Conservation (phyloP, 92 coral and sea anemone genomes). For the Epizoanthus scotinus region DNA sequence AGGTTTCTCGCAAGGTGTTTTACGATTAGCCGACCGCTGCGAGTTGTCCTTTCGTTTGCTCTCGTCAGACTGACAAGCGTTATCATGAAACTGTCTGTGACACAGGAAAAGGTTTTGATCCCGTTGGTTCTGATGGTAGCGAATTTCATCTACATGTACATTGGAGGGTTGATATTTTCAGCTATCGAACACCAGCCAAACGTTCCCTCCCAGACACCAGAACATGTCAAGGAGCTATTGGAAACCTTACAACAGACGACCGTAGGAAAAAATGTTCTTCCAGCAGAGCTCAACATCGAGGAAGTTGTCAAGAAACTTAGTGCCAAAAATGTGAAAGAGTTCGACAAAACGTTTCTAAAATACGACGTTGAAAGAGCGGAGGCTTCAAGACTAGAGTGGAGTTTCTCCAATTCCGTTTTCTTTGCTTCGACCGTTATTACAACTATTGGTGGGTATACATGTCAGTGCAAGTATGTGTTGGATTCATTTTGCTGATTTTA, state of each 20-base stretch:
- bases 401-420: slow-evolving; percentile 82
- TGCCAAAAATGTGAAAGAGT: slow-evolving; percentile 53
- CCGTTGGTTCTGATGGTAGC: slow-evolving; percentile 67
- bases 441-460: slow-evolving; percentile 70
- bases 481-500: neutral
- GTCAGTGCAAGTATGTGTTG: neutral
- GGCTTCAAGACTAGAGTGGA: slow-evolving; percentile 79
- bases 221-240: slow-evolving; percentile 59
- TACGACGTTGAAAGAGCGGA: slow-evolving; percentile 49
- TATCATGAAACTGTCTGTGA: slow-evolving; percentile 65
- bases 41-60: neutral
- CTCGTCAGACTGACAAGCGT: neutral
- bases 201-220: slow-evolving; percentile 45
- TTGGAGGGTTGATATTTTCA: slow-evolving; percentile 81
- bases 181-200: slow-evolving; percentile 64
- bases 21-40: neutral
- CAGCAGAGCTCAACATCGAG: slow-evolving; percentile 55
- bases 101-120: slow-evolving; percentile 64
- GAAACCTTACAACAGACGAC: slow-evolving; percentile 65
- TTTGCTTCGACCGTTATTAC: slow-evolving; percentile 87
- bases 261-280: slow-evolving; percentile 57
- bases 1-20: neutral
- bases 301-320: slow-evolving; percentile 52
- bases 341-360: slow-evolving; percentile 54
- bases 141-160: slow-evolving; percentile 63